A percentile compares a stretch with the other conserved stretches of the same genome.
Conservation (phyloP, 2,888 invertebrate species). For the Oasisia sp. region DNA sequence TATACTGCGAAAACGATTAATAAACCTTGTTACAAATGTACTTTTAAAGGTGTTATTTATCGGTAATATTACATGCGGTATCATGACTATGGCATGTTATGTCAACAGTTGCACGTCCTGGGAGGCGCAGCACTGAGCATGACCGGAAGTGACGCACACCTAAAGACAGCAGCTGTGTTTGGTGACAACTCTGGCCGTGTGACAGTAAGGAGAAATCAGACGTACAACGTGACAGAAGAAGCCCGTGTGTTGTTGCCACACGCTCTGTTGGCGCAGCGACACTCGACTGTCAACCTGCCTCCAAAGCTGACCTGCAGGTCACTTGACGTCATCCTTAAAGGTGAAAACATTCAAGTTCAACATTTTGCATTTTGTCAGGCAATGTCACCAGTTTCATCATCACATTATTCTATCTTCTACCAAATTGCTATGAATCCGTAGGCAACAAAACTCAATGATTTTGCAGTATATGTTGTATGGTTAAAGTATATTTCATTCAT, state of each 20-base stretch:
- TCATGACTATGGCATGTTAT: background rate
- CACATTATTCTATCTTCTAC: too few relatives aligned
- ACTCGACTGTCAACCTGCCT: conserved; percentile 45
- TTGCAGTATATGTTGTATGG: too few relatives aligned
- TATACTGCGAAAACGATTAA: too few relatives aligned
- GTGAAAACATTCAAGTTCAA: conserved; percentile 37
- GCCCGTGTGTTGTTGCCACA: conserved; percentile 43
- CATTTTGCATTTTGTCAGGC: background rate
- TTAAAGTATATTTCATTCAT: too few relatives aligned
- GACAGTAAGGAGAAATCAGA: conserved; percentile 43
- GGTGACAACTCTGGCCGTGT: conserved; percentile 45
- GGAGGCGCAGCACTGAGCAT: conserved; percentile 48
- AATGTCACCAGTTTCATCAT: background rate
- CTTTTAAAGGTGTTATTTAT: too few relatives aligned
- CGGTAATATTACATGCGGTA: background rate
- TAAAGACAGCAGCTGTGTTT: conserved; percentile 38
- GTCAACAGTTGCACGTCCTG: conserved; percentile 45
- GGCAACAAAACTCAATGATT: too few relatives aligned
- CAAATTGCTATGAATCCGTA: too few relatives aligned
- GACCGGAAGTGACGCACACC: conserved; percentile 36
- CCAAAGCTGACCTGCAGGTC: conserved; percentile 46
- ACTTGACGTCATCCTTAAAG: conserved; percentile 50
- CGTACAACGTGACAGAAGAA: conserved; percentile 36
- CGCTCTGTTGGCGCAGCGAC: conserved; percentile 44
- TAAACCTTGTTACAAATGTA: too few relatives aligned